phyloP scores from a whole-genome alignment of 30 jellyfish, hydroid and myxozoan genomes.

The Aurelia aurita complex sp. Pacific region DNA sequence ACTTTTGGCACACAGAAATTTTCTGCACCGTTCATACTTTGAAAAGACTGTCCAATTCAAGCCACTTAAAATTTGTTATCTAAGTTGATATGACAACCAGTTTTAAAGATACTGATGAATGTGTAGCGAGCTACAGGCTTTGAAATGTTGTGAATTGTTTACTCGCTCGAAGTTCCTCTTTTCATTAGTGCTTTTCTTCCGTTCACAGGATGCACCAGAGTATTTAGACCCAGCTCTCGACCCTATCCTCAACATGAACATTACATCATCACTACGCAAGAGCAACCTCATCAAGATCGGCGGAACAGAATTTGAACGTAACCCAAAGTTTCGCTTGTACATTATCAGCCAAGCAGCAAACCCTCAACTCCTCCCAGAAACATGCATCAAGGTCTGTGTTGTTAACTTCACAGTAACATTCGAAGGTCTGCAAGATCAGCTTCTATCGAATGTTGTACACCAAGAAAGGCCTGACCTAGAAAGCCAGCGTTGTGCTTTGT shows the following conservation, averaged over 20 bases:
- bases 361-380: constrained; percentile 80
- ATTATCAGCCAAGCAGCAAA: constrained; percentile 60
- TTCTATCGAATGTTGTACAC: constrained; percentile 76
- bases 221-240: constrained; percentile 75
- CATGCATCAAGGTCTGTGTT: constrained; percentile 77
- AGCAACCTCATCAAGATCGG: constrained; percentile 41
- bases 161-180: too few species aligned
- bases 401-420: constrained; percentile 84
- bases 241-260: constrained; percentile 69
- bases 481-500: constrained; percentile 62
- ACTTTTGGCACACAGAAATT: too few species aligned
- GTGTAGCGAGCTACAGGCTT: too few species aligned
- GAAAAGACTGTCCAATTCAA: too few species aligned
- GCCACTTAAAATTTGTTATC: too few species aligned
- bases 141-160: too few species aligned
- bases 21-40: too few species aligned
- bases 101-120: too few species aligned
- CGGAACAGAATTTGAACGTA: constrained; percentile 79
- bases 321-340: constrained; percentile 72
- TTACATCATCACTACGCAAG: constrained; percentile 25
- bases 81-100: too few species aligned
- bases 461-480: constrained; percentile 90
- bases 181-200: neutral
- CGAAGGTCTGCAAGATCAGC: constrained; percentile 86
- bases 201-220: constrained; percentile 70